Evolutionary conservation across 2,888 invertebrate species (phyloP).

Genomic region (Cheilosia vernalis): DNA sequence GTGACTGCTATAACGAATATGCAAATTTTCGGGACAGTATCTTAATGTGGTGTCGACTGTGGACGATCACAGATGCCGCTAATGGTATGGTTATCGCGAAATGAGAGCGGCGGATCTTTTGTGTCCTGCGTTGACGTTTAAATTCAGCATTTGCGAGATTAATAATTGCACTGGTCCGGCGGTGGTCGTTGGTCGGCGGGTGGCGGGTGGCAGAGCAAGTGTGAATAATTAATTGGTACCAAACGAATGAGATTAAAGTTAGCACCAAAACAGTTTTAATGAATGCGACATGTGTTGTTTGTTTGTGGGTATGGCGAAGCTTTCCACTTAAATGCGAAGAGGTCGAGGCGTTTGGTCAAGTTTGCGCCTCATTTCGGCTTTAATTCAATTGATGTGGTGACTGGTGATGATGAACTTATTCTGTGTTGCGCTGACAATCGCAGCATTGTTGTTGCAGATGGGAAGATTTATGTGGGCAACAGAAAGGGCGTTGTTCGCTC

Average conservation of each 20-base stretch:
- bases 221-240: slow-evolving; percentile 64
- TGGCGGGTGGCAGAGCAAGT: slow-evolving; percentile 26
- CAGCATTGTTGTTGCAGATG: slow-evolving; percentile 1
- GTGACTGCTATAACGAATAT: slow-evolving; percentile 9
- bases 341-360: slow-evolving; percentile 52
- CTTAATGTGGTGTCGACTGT: slow-evolving; percentile 41
- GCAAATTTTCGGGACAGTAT: slow-evolving; percentile 51
- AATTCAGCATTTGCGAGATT: slow-evolving; percentile 47
- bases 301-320: slow-evolving; percentile 40
- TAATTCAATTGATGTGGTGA: slow-evolving; percentile 18
- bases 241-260: slow-evolving; percentile 52
- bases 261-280: slow-evolving; percentile 65
- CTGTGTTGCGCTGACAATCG: slow-evolving; percentile 15
- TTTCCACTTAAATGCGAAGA: slow-evolving; percentile 43
- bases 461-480: not conserved
- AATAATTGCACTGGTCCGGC: slow-evolving; percentile 30
- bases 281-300: slow-evolving; percentile 46
- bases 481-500: too few species aligned
- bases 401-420: not conserved
- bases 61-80: slow-evolving; percentile 64
- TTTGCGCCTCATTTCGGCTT: slow-evolving; percentile 45
- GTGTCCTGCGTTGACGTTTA: slow-evolving; percentile 36
- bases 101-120: slow-evolving; percentile 60
- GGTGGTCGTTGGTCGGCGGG: not conserved
- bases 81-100: slow-evolving; percentile 59